A percentile compares a stretch with the other conserved stretches of the same genome.
These are phyloP conservation scores for Baryphthengus martii DNA, from an alignment of 2,113 vertebrate genomes.

Conservation along the genomic window DNA sequence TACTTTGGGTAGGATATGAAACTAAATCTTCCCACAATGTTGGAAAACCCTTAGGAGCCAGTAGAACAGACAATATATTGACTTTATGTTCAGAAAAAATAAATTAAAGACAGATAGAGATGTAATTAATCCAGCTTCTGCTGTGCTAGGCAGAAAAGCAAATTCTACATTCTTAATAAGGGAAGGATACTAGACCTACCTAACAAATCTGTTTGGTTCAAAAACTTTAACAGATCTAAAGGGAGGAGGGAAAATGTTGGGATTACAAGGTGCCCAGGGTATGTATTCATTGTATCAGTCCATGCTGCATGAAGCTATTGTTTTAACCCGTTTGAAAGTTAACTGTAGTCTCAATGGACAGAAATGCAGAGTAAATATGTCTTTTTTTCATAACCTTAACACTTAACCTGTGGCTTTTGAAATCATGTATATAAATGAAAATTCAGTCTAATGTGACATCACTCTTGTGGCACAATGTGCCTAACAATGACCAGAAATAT, in stretches of 20 bases:
- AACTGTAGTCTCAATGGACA: not conserved
- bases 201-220: not conserved
- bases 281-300: not conserved
- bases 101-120: not conserved
- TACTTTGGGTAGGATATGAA: not conserved
- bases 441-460: not conserved
- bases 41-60: not conserved
- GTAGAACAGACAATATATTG: not conserved
- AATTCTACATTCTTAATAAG: not conserved
- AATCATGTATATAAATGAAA: not conserved
- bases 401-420: not conserved
- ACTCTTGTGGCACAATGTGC: not conserved
- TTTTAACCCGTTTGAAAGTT: not conserved
- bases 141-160: not conserved
- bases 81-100: not conserved
- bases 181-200: not conserved
- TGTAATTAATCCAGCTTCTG: not conserved
- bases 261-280: not conserved
- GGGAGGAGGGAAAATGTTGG: accelerated
- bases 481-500: not conserved
- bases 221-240: not conserved
- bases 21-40: not conserved
- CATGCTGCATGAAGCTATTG: not conserved
- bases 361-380: not conserved
- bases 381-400: not conserved